Evolutionary conservation across 2,888 invertebrate species (phyloP).

Genomic region (Pollenia griseotomentosa): DNA sequence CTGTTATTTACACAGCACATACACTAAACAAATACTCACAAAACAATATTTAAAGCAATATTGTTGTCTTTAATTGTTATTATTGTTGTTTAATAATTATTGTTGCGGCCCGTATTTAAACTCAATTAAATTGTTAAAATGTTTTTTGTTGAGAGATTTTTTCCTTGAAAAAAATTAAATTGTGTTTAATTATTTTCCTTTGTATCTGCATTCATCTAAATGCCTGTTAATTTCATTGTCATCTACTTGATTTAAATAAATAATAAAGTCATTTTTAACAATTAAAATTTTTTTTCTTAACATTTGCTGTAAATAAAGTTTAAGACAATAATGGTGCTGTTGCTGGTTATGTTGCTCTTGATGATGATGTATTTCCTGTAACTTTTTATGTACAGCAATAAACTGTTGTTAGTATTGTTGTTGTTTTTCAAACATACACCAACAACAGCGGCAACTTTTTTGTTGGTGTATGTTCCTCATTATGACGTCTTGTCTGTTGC

Average conservation of each 20-base stretch:
- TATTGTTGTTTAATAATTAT: constrained; percentile 45
- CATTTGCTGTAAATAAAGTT: constrained; percentile 22
- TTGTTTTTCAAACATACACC: not conserved
- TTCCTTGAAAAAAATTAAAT: constrained; percentile 10
- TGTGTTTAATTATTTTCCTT: constrained; percentile 19
- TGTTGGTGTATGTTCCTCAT: constrained; percentile 65
- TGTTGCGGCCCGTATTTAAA: constrained; percentile 59
- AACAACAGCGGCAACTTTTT: not conserved
- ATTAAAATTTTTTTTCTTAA: not conserved
- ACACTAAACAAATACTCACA: not conserved
- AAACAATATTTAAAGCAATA: constrained; percentile 23
- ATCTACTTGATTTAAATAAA: constrained; percentile 37
- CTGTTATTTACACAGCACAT: not conserved
- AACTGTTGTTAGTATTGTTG: constrained; percentile 27
- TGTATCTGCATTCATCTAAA: constrained; percentile 17
- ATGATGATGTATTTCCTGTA: constrained; percentile 70
- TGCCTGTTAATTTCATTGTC: constrained; percentile 54
- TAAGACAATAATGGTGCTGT: constrained; percentile 39
- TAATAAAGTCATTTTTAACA: constrained; percentile 35
- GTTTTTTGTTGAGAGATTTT: not conserved
- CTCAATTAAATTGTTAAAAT: constrained; percentile 60
- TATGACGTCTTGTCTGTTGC: constrained; percentile 72
- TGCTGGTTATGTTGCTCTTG: constrained; percentile 41
- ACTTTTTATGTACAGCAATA: constrained; percentile 18
- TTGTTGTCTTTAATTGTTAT: constrained; percentile 52